Percentiles rank a stretch among this genome's conserved stretches.
These are phyloP conservation scores for Peromyscus melanophrys DNA, from an alignment of 2,797 vertebrate species.

Conservation along the genomic window DNA sequence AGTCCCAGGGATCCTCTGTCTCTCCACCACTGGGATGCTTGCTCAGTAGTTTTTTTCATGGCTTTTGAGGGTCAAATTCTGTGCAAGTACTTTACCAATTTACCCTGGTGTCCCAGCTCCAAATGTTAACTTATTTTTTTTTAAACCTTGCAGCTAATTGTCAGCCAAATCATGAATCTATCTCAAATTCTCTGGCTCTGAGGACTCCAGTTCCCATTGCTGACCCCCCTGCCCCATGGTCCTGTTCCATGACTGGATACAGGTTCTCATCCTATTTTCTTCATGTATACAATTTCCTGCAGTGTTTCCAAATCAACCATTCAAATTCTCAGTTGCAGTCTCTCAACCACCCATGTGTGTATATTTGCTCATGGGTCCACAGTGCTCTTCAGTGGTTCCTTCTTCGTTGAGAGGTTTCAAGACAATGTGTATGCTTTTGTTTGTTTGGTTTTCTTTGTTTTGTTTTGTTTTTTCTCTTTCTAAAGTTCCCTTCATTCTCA, in stretches of 20 bases:
- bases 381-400: background rate
- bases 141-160: background rate
- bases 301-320: background rate
- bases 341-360: background rate
- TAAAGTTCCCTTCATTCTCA: background rate
- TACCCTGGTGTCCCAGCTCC: background rate
- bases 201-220: background rate
- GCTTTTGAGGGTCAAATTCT: background rate
- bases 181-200: background rate
- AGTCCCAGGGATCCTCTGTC: background rate
- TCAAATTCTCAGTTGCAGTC: background rate
- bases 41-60: background rate
- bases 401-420: background rate
- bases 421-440: too few relatives aligned
- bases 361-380: background rate
- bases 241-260: background rate
- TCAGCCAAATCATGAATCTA: background rate
- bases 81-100: background rate
- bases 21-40: too few relatives aligned
- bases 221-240: background rate
- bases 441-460: background rate
- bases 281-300: background rate
- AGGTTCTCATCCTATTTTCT: background rate
- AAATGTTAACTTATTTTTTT: background rate
- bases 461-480: background rate